These are phyloP conservation scores for Lytechinus pictus DNA, from an alignment of 35 echinoderm and acorn worm species.

Conservation along the genomic window DNA sequence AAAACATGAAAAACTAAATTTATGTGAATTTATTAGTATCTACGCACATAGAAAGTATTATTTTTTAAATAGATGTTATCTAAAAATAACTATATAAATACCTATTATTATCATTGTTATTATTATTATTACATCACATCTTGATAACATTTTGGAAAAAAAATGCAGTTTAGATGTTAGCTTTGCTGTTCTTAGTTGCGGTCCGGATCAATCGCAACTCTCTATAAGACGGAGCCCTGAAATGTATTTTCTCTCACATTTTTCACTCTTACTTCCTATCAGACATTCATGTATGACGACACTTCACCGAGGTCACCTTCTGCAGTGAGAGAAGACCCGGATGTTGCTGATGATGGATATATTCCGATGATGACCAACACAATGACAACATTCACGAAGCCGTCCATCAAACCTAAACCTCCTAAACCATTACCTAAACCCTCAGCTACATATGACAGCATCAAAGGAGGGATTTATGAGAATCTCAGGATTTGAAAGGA, in stretches of 20 bases:
- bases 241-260: background rate
- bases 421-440: background rate
- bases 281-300: background rate
- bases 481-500: background rate
- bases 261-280: background rate
- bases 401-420: background rate
- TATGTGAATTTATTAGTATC: no score
- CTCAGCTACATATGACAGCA: background rate
- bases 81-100: no score
- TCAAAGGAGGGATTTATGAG: background rate
- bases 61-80: no score
- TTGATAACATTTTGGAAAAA: no score
- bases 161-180: no score
- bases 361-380: background rate
- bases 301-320: background rate
- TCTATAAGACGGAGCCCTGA: no score
- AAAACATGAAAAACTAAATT: no score
- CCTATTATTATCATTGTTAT: no score
- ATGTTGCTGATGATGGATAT: background rate
- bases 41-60: no score
- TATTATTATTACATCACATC: no score
- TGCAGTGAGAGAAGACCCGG: background rate
- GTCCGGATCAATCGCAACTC: no score
- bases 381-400: background rate
- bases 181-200: no score